Base-by-base conservation (phyloP, 92 coral and sea anemone genomes). In the Pocillopora meandrina region DNA sequence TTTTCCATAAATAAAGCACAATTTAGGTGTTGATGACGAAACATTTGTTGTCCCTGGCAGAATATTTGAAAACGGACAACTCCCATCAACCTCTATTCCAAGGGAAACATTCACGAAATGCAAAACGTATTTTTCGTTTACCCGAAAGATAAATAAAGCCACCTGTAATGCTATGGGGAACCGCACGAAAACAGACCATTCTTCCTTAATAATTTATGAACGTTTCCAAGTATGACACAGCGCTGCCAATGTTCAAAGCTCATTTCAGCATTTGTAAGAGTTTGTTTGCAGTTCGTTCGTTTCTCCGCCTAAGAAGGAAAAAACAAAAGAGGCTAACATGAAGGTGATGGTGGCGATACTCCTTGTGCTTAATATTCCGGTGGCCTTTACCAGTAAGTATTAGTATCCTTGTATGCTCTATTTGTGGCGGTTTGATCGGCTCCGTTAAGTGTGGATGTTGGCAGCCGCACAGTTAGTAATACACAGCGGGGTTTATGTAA, bases 141-240 rank as follows among this genome's bases (percentile, higher is more conserved):
- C 19, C 77, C 13, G 17, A 16, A 59, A n/a, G 70, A 1, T 81
- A 60, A 81, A 81, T 81, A n/a, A 33, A 16, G 78, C 85, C 85
- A 81, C 85, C 85, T 56, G 85, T 21, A 19, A 35, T 7, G 85
- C 31, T 9, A 16, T 34, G 68, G 73, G 59, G 47, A 60, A 35
- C 65, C 2, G 64, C 76, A 9, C 70, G 63, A 52, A 64, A 65
- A 66, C 64, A 65, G 56, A 66, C 65, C 49, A 60, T 15, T 60
- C 7, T 0, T n/a, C 21, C 23, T 81, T 18, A 78, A 81, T 81
- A 71, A 71, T 81, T 81, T 68, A 81, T 71, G 26, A n/a, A 14
- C 34, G 13, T 81, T 78, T 34, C 68, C 36, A 65, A 35, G 26
- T 71, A 58, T 58, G 23, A 59, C 85, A 56, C 77, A 33, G 56